These are phyloP conservation scores for Andrena bicolor DNA, from an alignment of 2,888 invertebrate species.

Conservation along the genomic window DNA sequence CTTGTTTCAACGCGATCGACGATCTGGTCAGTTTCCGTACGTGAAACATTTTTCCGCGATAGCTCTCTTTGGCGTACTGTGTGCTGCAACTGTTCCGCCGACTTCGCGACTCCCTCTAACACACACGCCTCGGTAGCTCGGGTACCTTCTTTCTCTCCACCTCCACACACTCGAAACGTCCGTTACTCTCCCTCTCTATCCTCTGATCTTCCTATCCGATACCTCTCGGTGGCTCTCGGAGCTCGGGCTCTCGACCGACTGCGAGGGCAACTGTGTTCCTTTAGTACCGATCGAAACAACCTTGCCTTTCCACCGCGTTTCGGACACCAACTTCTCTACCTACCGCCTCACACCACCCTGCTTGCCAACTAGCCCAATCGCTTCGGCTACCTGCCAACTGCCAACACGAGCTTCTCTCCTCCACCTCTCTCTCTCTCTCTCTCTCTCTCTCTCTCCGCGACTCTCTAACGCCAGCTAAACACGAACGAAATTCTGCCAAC, in stretches of 20 bases:
- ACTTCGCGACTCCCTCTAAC: slow-evolving; percentile 1
- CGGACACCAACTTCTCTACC: background rate
- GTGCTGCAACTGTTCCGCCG: background rate
- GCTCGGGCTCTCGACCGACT: slow-evolving; percentile 27
- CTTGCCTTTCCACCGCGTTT: slow-evolving; percentile 7
- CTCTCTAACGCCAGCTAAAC: background rate
- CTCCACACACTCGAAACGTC: background rate
- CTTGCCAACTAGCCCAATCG: slow-evolving; percentile 17
- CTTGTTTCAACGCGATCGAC: slow-evolving; percentile 86
- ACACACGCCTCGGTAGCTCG: background rate
- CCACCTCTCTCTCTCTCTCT: background rate
- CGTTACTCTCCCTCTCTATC: background rate
- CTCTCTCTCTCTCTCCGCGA: background rate
- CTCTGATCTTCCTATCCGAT: background rate
- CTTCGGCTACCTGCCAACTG: slow-evolving; percentile 10
- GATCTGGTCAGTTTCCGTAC: slow-evolving; percentile 90
- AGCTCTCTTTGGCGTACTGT: background rate
- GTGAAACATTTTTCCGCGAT: slow-evolving; percentile 88
- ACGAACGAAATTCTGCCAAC: slow-evolving; percentile 17
- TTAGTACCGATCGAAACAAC: slow-evolving; percentile 47
- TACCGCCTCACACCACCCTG: background rate
- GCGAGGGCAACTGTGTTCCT: slow-evolving; percentile 22
- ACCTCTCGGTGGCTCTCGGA: background rate
- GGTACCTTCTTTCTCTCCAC: too few relatives aligned
- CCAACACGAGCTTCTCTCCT: background rate